Base-by-base conservation (phyloP, 2,888 invertebrate species). In the Cheilosia variabilis region DNA sequence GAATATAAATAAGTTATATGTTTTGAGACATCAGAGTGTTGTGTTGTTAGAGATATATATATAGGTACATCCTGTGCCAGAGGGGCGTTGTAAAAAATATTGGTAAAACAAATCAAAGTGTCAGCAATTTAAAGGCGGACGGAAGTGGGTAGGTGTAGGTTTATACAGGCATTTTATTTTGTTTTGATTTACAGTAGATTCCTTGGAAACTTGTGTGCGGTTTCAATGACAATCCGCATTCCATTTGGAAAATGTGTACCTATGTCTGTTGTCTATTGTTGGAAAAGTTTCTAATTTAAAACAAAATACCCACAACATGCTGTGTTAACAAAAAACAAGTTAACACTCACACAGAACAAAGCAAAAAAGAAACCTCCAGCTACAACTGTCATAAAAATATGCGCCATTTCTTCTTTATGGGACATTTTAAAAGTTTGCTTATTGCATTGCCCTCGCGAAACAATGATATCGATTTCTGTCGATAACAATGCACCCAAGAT, bases 371-470 rank as follows among this genome's bases (percentile, higher is more conserved):
- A 24, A 77, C 75, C 45, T 62, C 27, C 76, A 69, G 58, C 77
- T 66, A 89, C 88, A 89, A 90, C 89, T 91, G 92, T 92, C 92
- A 92, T 91, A 92, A 92, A 92, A 92, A 91, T 91, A 91, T 92
- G 92, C 91, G 92, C 91, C 92, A 92, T 92, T 92, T 92, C 91
- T 91, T 90, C 91, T 92, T 92, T 92, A 92, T 92, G 91, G 90
- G 31, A 60, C 91, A 90, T 91, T 91, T 90, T 90, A 91, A 91
- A 91, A 91, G 91, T 91, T 91, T 89, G 89, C 89, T 90, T 91
- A 88, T 90, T 89, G 88, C 77, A 78, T 58, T 75, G 75, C 80
- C 52, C 31, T 50, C 34, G 22, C 13, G 27, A 63, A 52, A 50
- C 66, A 71, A 72, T 72, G 55, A 77, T 72, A 76, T 45, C 71